A percentile compares a stretch with the other conserved stretches of the same genome.
These are phyloP conservation scores for Hecatera dysodea DNA, from an alignment of 2,888 invertebrate species.

Conservation along the genomic window DNA sequence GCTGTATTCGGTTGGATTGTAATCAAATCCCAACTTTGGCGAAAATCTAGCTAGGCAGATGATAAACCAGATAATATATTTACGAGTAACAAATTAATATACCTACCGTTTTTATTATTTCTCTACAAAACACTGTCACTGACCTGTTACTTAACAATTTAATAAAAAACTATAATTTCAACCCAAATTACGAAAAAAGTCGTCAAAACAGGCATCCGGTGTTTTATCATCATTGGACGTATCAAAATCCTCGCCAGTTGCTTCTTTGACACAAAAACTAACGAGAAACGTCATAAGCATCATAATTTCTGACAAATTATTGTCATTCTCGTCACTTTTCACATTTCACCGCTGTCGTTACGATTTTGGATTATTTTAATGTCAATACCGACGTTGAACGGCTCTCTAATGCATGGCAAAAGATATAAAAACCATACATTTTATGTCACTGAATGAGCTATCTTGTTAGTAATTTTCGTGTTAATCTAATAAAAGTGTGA, in stretches of 20 bases:
- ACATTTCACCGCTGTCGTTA: constrained; percentile 56
- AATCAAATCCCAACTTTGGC: not conserved
- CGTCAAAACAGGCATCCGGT: constrained; percentile 52
- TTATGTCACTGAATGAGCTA: constrained; percentile 28
- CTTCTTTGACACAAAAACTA: constrained; percentile 58
- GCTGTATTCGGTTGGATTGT: not conserved
- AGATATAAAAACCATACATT: constrained; percentile 31
- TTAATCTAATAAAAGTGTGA: constrained; percentile 44
- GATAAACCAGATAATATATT: not conserved
- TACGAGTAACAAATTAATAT: not conserved
- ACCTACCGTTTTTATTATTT: not conserved
- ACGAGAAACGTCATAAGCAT: constrained; percentile 41
- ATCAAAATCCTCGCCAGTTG: constrained; percentile 52
- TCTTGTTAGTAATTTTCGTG: constrained; percentile 36
- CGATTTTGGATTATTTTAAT: constrained; percentile 59
- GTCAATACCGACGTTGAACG: constrained; percentile 21
- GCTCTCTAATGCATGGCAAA: constrained; percentile 24
- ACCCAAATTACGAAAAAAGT: constrained; percentile 27
- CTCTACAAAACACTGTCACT: constrained; percentile 12
- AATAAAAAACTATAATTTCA: constrained; percentile 21
- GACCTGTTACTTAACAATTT: constrained; percentile 41
- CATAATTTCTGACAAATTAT: constrained; percentile 63
- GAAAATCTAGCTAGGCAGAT: not conserved
- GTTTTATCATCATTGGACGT: constrained; percentile 47
- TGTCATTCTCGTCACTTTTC: constrained; percentile 54